Conservation (phyloP, 2,113 vertebrate species). For the Phocoena sinus region DNA sequence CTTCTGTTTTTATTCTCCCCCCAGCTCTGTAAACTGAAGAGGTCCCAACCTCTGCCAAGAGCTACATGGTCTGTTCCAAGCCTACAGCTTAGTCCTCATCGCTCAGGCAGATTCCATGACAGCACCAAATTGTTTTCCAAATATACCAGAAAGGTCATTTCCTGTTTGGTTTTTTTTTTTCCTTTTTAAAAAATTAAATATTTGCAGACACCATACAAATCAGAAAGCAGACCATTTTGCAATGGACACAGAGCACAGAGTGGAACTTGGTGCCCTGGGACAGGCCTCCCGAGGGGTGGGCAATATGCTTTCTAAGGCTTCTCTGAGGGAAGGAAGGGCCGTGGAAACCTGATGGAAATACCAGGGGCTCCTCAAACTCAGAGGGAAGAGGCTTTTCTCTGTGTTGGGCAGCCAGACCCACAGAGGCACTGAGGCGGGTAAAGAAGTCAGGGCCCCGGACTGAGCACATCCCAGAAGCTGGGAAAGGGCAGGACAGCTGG, state of each 20-base stretch:
- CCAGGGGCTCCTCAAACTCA: not conserved
- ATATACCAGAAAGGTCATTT: slow-evolving; percentile 59
- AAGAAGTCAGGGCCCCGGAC: not conserved
- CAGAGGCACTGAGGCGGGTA: not conserved
- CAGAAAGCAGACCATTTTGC: slow-evolving; percentile 12
- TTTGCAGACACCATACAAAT: slow-evolving; percentile 44
- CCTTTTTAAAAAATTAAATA: slow-evolving; percentile 25
- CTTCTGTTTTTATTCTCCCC: not conserved
- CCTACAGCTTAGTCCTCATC: not conserved
- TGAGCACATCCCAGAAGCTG: not conserved
- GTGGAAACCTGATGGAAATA: not conserved
- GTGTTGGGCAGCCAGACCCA: not conserved
- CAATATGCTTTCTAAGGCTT: not conserved
- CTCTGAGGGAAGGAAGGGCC: not conserved
- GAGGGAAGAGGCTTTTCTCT: not conserved
- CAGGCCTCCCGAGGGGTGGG: not conserved
- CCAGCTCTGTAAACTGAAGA: not conserved
- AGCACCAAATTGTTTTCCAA: slow-evolving; percentile 43
- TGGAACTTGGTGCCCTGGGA: not conserved
- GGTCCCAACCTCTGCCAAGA: slow-evolving; percentile 21
- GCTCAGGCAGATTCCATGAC: slow-evolving; percentile 15
- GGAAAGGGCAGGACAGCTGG: not conserved
- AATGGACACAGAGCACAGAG: not conserved
- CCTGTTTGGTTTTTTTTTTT: slow-evolving; percentile 27
- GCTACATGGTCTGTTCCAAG: not conserved